Evolutionary conservation across 2,113 vertebrate genomes (phyloP).

Genomic region (Gymnobelideus leadbeateri): DNA sequence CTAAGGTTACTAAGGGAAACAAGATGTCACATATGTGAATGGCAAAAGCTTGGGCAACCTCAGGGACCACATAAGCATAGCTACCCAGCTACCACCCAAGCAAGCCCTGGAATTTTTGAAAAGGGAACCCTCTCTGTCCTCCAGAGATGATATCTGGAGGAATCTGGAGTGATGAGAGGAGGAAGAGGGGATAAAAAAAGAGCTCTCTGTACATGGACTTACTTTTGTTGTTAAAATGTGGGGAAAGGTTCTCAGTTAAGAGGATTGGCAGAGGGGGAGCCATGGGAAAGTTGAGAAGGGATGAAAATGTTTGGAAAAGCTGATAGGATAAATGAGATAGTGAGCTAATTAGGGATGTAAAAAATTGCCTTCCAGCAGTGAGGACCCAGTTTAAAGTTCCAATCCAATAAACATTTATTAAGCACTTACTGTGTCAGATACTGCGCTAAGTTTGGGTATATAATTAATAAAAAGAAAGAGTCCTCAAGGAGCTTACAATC

Average conservation of each 20-base stretch:
- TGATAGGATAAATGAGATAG: not conserved
- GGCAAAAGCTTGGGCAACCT: not conserved
- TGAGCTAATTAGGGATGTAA: not conserved
- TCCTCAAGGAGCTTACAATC: not conserved
- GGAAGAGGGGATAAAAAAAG: not conserved
- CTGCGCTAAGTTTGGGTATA: not conserved
- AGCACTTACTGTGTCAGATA: not conserved
- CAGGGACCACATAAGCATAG: not conserved
- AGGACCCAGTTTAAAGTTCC: not conserved
- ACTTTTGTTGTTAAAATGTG: not conserved
- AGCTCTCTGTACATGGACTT: not conserved
- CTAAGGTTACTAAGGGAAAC: not conserved
- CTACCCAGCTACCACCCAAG: not conserved
- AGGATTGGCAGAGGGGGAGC: not conserved
- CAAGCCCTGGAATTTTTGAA: not conserved
- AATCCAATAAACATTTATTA: not conserved
- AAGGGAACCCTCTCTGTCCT: not conserved
- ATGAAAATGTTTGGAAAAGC: not conserved
- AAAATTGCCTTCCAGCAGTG: not conserved
- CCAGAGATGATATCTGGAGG: not conserved
- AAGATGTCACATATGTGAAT: not conserved
- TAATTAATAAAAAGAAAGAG: not conserved
- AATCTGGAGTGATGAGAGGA: not conserved
- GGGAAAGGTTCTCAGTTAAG: not conserved
- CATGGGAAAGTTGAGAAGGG: not conserved